phyloP scores from a whole-genome alignment of 2,888 invertebrate genomes.

The Trisateles emortualis region DNA sequence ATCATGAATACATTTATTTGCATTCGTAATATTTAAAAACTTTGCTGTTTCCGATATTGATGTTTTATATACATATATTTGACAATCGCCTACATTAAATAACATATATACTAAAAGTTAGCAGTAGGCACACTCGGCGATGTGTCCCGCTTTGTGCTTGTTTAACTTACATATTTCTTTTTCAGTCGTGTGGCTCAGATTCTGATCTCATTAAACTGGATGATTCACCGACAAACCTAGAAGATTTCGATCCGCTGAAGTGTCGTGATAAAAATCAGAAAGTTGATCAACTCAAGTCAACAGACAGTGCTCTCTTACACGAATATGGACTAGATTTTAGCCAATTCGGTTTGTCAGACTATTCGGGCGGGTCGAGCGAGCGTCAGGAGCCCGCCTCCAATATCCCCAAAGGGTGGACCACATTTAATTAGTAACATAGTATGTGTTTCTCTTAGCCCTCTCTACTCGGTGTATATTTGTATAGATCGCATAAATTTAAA shows the following conservation, averaged over 20 bases:
- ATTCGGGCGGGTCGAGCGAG: constrained; percentile 64
- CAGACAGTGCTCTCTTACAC: constrained; percentile 89
- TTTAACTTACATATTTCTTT: constrained; percentile 70
- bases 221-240: constrained; percentile 75
- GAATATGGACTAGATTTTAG: constrained; percentile 92
- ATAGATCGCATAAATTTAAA: constrained; percentile 47
- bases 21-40: neutral
- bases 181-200: constrained; percentile 79
- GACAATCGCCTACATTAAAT: constrained; percentile 9
- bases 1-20: neutral
- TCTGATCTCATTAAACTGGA: constrained; percentile 82
- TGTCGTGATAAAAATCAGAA: constrained; percentile 70
- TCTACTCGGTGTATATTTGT: constrained; percentile 52
- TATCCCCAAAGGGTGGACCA: constrained; percentile 79
- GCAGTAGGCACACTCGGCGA: constrained; percentile 18
- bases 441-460: constrained; percentile 27
- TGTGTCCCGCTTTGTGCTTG: constrained; percentile 49
- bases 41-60: neutral
- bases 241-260: constrained; percentile 80
- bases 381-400: constrained; percentile 56
- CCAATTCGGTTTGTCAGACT: constrained; percentile 80
- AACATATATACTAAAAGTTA: constrained; percentile 18
- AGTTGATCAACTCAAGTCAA: constrained; percentile 72
- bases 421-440: constrained; percentile 69
- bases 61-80: constrained; percentile 2